phyloP scores from a whole-genome alignment of 2,888 invertebrate species.

The Pheosia gnoma region DNA sequence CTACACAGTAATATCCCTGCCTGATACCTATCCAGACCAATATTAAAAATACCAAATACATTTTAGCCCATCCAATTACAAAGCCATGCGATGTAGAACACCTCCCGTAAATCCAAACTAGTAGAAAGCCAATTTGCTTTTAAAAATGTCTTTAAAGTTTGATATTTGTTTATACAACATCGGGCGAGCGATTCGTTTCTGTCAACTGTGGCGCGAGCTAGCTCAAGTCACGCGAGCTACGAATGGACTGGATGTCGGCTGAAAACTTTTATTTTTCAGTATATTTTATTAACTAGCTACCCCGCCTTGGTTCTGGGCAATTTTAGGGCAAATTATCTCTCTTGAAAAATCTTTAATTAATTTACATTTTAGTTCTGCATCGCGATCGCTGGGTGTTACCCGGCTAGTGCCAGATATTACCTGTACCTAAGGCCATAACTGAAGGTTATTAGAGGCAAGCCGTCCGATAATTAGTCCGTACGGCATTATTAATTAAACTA shows the following conservation, averaged over 20 bases:
- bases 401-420: not conserved
- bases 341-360: too few relatives aligned
- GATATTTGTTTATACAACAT: conserved; percentile 31
- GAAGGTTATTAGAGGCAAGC: conserved; percentile 34
- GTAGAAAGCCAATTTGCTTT: conserved; percentile 28
- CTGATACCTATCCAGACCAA: too few relatives aligned
- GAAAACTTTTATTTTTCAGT: conserved; percentile 48
- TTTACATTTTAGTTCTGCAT: too few relatives aligned
- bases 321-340: too few relatives aligned
- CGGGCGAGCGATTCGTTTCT: conserved; percentile 54
- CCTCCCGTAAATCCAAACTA: conserved; percentile 9
- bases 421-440: conserved; percentile 9
- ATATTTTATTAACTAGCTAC: not conserved
- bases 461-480: conserved; percentile 43
- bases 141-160: conserved; percentile 30
- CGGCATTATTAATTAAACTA: conserved; percentile 44
- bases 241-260: conserved; percentile 40
- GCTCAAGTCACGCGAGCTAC: conserved; percentile 50
- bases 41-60: too few relatives aligned
- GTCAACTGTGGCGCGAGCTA: conserved; percentile 40
- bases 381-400: too few relatives aligned
- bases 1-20: too few relatives aligned
- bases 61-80: not conserved
- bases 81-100: not conserved
- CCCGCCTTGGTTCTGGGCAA: too few relatives aligned